Percentiles rank a stretch among this genome's conserved stretches.
Conservation (phyloP, 2,888 invertebrate species). For the Mellilla xanthometata region DNA sequence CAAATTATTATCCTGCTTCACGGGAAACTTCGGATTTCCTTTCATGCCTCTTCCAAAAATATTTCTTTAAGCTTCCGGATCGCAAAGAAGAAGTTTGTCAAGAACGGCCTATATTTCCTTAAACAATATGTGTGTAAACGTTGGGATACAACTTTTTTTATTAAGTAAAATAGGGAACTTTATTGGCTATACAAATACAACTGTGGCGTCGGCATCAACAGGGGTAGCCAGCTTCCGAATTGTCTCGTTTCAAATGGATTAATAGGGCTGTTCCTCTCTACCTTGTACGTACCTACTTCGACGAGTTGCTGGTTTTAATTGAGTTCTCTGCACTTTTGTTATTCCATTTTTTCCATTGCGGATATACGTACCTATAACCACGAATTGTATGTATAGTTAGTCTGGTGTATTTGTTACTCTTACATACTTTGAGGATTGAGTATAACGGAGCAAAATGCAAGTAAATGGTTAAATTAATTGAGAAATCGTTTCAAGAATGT, state of each 20-base stretch:
- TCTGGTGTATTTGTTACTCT: too few relatives aligned
- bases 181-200: slow-evolving; percentile 1
- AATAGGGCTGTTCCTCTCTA: slow-evolving; percentile 14
- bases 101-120: not conserved
- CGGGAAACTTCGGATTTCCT: not conserved
- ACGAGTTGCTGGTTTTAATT: too few relatives aligned
- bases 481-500: too few relatives aligned
- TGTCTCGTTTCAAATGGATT: slow-evolving; percentile 52
- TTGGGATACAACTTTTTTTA: slow-evolving; percentile 2
- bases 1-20: slow-evolving; percentile 3
- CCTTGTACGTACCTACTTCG: too few relatives aligned
- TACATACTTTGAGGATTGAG: too few relatives aligned
- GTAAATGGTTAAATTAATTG: too few relatives aligned
- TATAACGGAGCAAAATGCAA: too few relatives aligned
- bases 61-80: slow-evolving; percentile 3
- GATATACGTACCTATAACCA: too few relatives aligned
- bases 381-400: too few relatives aligned
- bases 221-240: slow-evolving; percentile 37
- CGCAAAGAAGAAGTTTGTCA: slow-evolving; percentile 2
- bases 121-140: not conserved
- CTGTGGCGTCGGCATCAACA: slow-evolving; percentile 1
- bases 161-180: not conserved
- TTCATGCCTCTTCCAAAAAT: slow-evolving; percentile 1
- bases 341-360: too few relatives aligned
- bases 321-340: too few relatives aligned